phyloP scores from a whole-genome alignment of 2,888 invertebrate species.

The Euplagia quadripunctaria region DNA sequence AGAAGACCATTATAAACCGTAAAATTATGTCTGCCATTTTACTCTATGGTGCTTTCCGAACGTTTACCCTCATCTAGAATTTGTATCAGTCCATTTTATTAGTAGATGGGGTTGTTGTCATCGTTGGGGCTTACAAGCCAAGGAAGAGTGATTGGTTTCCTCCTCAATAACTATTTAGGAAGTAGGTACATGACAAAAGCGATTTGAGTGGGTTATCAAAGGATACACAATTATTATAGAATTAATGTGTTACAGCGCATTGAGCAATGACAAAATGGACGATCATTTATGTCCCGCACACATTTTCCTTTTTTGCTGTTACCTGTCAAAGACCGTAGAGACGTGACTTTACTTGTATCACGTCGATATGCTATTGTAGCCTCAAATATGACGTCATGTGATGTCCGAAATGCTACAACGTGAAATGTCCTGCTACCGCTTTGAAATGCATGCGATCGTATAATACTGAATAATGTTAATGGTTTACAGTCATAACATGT shows the following conservation, averaged over 20 bases:
- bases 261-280: constrained; percentile 67
- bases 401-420: constrained; percentile 88
- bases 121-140: background rate
- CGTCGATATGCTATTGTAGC: constrained; percentile 85
- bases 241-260: constrained; percentile 16
- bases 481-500: constrained; percentile 80
- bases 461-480: constrained; percentile 80
- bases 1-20: too few species aligned
- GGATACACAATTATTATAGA: background rate
- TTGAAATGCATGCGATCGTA: constrained; percentile 75
- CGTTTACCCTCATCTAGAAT: background rate
- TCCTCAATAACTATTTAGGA: background rate
- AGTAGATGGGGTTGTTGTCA: background rate
- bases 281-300: constrained; percentile 55
- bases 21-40: too few species aligned
- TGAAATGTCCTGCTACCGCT: constrained; percentile 76
- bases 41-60: background rate
- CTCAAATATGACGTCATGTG: constrained; percentile 90
- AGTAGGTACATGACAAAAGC: background rate
- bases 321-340: constrained; percentile 77
- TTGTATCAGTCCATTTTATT: too few species aligned
- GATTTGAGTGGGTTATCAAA: background rate
- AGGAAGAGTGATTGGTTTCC: background rate
- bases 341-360: constrained; percentile 76
- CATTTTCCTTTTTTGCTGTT: constrained; percentile 67